Conservation (phyloP, 23 tunicate species). For the Phallusia fumigata region DNA sequence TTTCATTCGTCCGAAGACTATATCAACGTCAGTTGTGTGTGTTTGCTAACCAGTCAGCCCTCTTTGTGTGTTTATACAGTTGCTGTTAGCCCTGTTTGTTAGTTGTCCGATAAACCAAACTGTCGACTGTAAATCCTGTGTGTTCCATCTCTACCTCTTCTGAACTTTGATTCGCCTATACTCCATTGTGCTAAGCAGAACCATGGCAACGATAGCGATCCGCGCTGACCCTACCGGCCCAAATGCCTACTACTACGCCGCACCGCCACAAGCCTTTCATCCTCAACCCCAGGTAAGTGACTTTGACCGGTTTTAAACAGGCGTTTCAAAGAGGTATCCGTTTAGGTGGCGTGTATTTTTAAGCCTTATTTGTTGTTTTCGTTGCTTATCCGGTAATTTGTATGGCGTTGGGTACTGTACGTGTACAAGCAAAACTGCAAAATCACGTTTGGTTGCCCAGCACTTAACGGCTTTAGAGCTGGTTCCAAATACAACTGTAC, state of each 20-base stretch:
- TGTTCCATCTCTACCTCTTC: neutral
- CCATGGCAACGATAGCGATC: neutral
- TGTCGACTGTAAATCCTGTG: neutral
- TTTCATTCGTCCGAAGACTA: neutral
- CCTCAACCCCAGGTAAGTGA: neutral
- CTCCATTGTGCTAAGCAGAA: neutral
- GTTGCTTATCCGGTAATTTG: too few relatives aligned
- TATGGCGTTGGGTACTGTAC: too few relatives aligned
- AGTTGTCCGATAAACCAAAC: neutral
- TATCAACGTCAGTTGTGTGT: neutral
- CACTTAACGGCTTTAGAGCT: too few relatives aligned
- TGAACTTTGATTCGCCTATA: neutral
- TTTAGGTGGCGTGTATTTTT: too few relatives aligned
- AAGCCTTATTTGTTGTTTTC: too few relatives aligned
- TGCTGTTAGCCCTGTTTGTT: neutral
- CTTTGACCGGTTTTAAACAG: neutral
- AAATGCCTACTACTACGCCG: neutral
- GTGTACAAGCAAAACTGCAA: too few relatives aligned
- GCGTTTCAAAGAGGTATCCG: too few relatives aligned
- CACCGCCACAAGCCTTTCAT: neutral
- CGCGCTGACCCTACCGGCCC: neutral
- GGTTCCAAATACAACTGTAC: too few relatives aligned
- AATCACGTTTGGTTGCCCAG: too few relatives aligned
- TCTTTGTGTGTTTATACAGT: neutral
- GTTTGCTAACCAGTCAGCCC: neutral